These are phyloP conservation scores for Heliconius ismenius DNA, from an alignment of 2,888 invertebrate species.

Conservation along the genomic window DNA sequence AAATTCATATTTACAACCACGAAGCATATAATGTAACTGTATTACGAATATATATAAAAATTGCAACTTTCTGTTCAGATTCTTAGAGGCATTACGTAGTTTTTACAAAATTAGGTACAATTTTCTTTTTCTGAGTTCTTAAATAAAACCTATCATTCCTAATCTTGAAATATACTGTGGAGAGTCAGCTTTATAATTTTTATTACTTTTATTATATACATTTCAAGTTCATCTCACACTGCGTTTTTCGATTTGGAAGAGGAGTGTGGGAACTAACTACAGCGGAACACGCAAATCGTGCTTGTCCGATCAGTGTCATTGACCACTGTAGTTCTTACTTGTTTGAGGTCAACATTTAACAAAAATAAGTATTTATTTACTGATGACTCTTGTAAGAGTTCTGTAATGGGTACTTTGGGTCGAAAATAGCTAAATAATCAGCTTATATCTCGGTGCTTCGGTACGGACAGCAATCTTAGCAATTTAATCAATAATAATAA, in stretches of 20 bases:
- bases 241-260: slow-evolving; percentile 14
- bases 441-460: background rate
- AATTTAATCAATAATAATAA: background rate
- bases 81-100: background rate
- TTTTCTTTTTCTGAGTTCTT: background rate
- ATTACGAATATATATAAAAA: background rate
- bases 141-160: background rate
- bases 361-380: background rate
- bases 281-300: slow-evolving; percentile 47
- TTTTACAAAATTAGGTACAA: background rate
- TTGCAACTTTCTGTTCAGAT: too few species aligned
- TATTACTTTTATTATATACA: background rate
- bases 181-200: background rate
- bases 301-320: slow-evolving; percentile 44
- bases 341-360: slow-evolving; percentile 16
- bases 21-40: background rate
- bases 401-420: background rate
- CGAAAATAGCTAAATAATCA: background rate
- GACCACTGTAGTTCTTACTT: slow-evolving; percentile 40
- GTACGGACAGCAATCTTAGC: background rate
- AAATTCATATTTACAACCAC: background rate
- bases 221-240: slow-evolving; percentile 13
- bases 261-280: slow-evolving; percentile 43
- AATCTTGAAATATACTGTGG: background rate
- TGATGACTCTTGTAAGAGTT: slow-evolving; percentile 1